These are phyloP conservation scores for Leptinotarsa lineolata DNA, from an alignment of 1,140 invertebrate species.

Conservation along the genomic window DNA sequence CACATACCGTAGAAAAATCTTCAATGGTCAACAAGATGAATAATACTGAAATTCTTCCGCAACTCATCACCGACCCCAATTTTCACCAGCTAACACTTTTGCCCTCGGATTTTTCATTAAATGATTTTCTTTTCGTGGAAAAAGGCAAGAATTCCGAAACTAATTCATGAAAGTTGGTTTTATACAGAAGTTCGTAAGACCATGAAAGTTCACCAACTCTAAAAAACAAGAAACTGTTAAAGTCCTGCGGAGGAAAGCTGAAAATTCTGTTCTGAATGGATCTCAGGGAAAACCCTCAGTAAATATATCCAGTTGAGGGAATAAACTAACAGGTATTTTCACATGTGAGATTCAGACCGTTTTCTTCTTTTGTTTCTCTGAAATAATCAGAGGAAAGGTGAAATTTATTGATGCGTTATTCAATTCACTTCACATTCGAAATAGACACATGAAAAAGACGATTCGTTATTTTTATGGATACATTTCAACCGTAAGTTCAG, in stretches of 20 bases:
- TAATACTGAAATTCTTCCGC: no score
- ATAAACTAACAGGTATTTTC: not conserved
- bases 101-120: not conserved
- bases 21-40: no score
- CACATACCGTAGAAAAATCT: no score
- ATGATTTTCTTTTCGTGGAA: slow-evolving; percentile 1
- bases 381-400: not conserved
- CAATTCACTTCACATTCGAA: not conserved
- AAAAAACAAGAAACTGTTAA: slow-evolving; percentile 4
- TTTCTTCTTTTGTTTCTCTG: not conserved
- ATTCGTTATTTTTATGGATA: no score
- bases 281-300: not conserved
- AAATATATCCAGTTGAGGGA: not conserved
- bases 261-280: slow-evolving; percentile 2
- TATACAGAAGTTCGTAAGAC: slow-evolving; percentile 2
- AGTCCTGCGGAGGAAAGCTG: not conserved
- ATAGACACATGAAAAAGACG: no score
- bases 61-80: no score
- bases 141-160: not conserved
- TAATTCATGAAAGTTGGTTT: slow-evolving; percentile 6
- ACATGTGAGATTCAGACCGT: not conserved
- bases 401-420: not conserved
- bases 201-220: slow-evolving; percentile 5
- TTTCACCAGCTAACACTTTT: no score
- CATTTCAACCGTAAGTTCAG: no score